Conservation (phyloP, 2,797 vertebrate species). For the Microctenopoma steveboyesi region DNA sequence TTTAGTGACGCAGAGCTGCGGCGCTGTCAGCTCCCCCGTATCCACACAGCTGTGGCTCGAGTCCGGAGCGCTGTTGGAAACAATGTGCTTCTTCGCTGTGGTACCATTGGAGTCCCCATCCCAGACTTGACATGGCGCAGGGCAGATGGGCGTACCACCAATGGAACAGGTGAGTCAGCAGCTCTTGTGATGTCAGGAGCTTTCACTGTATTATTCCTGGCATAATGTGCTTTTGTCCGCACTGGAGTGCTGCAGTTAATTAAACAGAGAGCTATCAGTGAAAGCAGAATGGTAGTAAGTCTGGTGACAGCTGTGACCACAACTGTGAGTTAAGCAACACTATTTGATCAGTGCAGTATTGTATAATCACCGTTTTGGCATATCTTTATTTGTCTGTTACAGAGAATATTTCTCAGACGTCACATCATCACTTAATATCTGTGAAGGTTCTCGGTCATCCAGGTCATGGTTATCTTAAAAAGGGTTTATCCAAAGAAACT, state of each 20-base stretch:
- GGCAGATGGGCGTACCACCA: slow-evolving; percentile 85
- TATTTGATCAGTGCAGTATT: slow-evolving; percentile 44
- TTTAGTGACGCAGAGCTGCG: slow-evolving; percentile 92
- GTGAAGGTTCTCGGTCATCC: too few relatives aligned
- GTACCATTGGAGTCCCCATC: slow-evolving; percentile 91
- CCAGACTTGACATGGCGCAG: slow-evolving; percentile 93
- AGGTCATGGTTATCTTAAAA: too few relatives aligned
- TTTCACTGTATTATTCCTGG: slow-evolving; percentile 9
- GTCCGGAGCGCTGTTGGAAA: slow-evolving; percentile 90
- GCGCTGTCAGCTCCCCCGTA: slow-evolving; percentile 89
- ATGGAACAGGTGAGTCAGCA: slow-evolving; percentile 89
- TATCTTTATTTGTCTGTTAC: slow-evolving; percentile 26
- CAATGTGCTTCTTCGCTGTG: slow-evolving; percentile 92
- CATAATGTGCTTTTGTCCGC: slow-evolving; percentile 49
- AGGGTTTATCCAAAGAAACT: too few relatives aligned
- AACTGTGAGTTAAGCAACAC: slow-evolving; percentile 53
- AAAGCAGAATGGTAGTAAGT: slow-evolving; percentile 46
- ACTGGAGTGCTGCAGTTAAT: slow-evolving; percentile 55
- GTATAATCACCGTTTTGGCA: slow-evolving; percentile 26
- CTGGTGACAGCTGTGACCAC: slow-evolving; percentile 59
- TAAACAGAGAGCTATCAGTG: slow-evolving; percentile 57
- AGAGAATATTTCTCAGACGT: not conserved
- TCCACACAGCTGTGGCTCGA: slow-evolving; percentile 89
- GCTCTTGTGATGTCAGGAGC: slow-evolving; percentile 2
- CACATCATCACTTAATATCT: not conserved